These are phyloP conservation scores for Rhorus exstirpatorius DNA, from an alignment of 2,888 invertebrate species.

Conservation along the genomic window DNA sequence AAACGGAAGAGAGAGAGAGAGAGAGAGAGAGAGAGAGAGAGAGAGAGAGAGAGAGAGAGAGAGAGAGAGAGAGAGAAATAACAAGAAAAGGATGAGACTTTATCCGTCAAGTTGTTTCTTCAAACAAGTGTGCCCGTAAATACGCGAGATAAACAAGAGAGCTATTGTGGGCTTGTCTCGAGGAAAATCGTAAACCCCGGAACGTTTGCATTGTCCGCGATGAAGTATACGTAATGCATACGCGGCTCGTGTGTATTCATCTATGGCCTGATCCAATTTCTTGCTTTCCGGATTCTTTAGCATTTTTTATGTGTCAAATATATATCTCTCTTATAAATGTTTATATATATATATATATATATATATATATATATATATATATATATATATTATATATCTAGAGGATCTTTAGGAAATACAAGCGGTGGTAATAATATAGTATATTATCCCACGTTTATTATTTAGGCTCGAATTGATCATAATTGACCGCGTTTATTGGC, in stretches of 20 bases:
- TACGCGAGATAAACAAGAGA: background rate
- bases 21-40: background rate
- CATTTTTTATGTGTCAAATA: too few relatives aligned
- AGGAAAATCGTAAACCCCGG: conserved; percentile 21
- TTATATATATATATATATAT: background rate
- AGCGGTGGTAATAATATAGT: too few relatives aligned
- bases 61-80: background rate
- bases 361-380: background rate
- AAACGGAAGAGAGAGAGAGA: conserved; percentile 3
- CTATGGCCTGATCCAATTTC: conserved; percentile 21
- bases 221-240: background rate
- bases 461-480: too few relatives aligned
- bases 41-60: conserved; percentile 3
- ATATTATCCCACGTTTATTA: too few relatives aligned
- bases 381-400: too few relatives aligned
- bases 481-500: too few relatives aligned
- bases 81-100: too few relatives aligned
- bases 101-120: conserved; percentile 10
- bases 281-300: background rate
- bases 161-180: conserved; percentile 25
- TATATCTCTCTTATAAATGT: background rate
- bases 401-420: too few relatives aligned
- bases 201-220: conserved; percentile 9
- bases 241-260: background rate
- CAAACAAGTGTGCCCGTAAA: conserved; percentile 27